Evolutionary conservation across 2,113 vertebrate genomes (phyloP).

Genomic region (Aleadryas rufinucha): DNA sequence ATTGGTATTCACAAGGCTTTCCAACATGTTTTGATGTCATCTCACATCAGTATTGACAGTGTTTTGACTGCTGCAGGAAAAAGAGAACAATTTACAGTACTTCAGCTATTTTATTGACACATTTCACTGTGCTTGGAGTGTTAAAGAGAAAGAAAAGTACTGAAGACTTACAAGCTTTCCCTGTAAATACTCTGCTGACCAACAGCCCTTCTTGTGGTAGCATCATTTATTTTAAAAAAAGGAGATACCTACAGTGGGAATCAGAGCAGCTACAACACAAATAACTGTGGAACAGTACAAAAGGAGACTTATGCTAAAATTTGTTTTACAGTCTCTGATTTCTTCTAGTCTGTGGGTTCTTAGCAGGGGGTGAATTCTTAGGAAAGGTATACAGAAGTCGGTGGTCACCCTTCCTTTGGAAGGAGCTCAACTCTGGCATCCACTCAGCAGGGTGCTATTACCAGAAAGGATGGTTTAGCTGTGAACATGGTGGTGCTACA

Average conservation of each 20-base stretch:
- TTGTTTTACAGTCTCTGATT: not conserved
- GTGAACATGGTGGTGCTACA: not conserved
- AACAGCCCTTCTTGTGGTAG: not conserved
- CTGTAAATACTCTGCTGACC: not conserved
- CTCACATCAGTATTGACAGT: slow-evolving; percentile 53
- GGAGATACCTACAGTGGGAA: not conserved
- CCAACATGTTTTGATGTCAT: slow-evolving; percentile 57
- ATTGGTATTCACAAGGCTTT: slow-evolving; percentile 26
- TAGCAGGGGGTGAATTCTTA: not conserved
- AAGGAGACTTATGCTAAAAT: not conserved
- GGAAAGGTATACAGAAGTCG: not conserved
- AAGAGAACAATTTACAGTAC: slow-evolving; percentile 16
- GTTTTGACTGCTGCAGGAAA: slow-evolving; percentile 45
- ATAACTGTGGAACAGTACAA: not conserved
- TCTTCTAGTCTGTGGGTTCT: not conserved
- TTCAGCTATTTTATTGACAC: slow-evolving; percentile 43
- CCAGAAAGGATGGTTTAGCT: not conserved
- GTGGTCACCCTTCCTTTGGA: rapidly evolving
- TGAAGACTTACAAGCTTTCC: not conserved
- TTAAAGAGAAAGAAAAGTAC: slow-evolving; percentile 31
- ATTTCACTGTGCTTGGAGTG: slow-evolving; percentile 33
- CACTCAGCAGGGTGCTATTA: rapidly evolving
- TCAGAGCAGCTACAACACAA: not conserved
- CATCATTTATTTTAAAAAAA: not conserved
- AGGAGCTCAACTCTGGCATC: not conserved